Evolutionary conservation across 2,113 vertebrate genomes (phyloP).

Genomic region (Rhagologus leucostigma): DNA sequence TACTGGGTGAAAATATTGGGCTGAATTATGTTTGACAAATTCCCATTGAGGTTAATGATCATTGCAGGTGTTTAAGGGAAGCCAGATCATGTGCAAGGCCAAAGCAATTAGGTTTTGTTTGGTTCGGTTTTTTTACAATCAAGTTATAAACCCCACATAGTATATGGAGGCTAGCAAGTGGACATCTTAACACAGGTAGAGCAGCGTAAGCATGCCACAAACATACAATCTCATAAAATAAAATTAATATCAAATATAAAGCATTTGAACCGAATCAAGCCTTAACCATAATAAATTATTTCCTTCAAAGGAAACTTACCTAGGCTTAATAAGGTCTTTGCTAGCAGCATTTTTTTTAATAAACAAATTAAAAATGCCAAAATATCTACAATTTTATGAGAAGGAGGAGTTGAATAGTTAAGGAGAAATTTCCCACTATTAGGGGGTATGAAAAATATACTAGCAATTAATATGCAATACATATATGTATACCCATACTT

Average conservation of each 20-base stretch:
- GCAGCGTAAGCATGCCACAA: conserved; percentile 28
- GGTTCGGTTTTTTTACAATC: conserved; percentile 8
- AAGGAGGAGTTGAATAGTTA: conserved; percentile 16
- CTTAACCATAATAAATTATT: neutral
- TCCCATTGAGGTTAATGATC: neutral
- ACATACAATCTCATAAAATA: conserved; percentile 39
- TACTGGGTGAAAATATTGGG: neutral
- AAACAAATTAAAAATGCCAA: conserved; percentile 59
- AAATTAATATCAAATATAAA: conserved; percentile 52
- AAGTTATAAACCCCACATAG: conserved; percentile 21
- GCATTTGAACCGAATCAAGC: conserved; percentile 42
- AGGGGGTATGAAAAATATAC: conserved; percentile 29
- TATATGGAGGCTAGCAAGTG: conserved; percentile 29
- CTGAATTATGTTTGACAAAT: neutral
- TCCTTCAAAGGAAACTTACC: conserved; percentile 42
- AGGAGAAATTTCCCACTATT: conserved; percentile 9
- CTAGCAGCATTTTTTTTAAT: conserved; percentile 39
- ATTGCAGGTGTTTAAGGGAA: conserved; percentile 11
- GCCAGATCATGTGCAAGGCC: conserved; percentile 48
- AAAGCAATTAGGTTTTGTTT: neutral
- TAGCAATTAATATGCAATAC: conserved; percentile 72
- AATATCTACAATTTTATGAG: conserved; percentile 55
- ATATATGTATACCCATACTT: conserved; percentile 55
- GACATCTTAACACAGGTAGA: conserved; percentile 25
- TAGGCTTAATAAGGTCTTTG: conserved; percentile 32